Percentiles rank a stretch among this genome's conserved stretches.
These are phyloP conservation scores for Myotis findleyi DNA, from an alignment of 2,797 vertebrate species.

Conservation along the genomic window DNA sequence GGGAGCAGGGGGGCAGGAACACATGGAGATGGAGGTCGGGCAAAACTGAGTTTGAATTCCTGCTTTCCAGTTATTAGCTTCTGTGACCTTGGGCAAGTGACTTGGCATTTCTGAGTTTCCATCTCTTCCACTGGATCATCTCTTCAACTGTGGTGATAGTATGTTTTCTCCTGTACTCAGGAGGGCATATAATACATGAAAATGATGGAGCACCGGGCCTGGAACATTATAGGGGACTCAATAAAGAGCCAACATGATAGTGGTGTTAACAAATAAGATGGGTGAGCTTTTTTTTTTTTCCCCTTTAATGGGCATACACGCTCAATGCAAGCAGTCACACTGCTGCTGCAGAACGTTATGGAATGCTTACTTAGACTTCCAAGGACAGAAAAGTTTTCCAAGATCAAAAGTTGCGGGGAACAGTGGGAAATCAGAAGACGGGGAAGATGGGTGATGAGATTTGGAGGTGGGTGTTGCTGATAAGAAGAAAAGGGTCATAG, in stretches of 20 bases:
- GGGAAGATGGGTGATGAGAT: not conserved
- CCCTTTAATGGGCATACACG: rapidly evolving
- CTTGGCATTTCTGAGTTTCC: not conserved
- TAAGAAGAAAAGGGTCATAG: not conserved
- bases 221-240: not conserved
- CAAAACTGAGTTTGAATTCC: not conserved
- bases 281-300: not conserved
- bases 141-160: not conserved
- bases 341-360: rapidly evolving
- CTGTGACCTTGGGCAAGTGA: not conserved
- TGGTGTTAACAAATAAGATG: not conserved
- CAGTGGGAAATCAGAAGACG: not conserved
- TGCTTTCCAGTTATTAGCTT: not conserved
- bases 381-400: not conserved
- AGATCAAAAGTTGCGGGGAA: not conserved
- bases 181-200: not conserved
- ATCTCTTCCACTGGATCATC: not conserved
- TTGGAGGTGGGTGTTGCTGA: not conserved
- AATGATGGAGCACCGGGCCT: rapidly evolving
- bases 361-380: not conserved
- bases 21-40: not conserved
- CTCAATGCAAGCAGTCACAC: rapidly evolving
- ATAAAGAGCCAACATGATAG: not conserved
- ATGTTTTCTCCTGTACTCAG: not conserved
- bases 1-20: not conserved